Evolutionary conservation across 1,140 invertebrate genomes (phyloP).

Genomic region (Parapsyche elsis): DNA sequence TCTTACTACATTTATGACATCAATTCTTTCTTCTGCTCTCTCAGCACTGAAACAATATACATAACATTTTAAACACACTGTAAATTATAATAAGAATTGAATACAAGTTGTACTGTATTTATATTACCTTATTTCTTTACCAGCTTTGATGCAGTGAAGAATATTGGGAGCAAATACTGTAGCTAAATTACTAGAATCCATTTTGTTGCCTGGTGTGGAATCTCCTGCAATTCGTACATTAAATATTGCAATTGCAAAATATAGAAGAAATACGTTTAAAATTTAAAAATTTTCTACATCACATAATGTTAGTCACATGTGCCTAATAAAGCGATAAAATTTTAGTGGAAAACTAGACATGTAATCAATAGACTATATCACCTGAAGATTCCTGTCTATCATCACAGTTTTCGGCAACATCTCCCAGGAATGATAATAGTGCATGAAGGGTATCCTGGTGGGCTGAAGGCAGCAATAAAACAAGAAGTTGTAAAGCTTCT

Average conservation of each 20-base stretch:
- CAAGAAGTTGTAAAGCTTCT: constrained; percentile 83
- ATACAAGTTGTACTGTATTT: neutral
- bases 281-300: neutral
- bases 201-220: constrained; percentile 86
- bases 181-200: constrained; percentile 91
- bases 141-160: constrained; percentile 78
- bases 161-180: constrained; percentile 95
- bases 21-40: constrained; percentile 82
- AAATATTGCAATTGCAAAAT: constrained; percentile 7
- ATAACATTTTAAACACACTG: constrained; percentile 10
- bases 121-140: constrained; percentile 67
- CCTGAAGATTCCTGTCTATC: constrained; percentile 71
- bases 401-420: constrained; percentile 79
- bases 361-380: constrained; percentile 52
- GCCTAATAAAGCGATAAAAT: constrained; percentile 1
- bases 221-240: constrained; percentile 64
- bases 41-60: constrained; percentile 67
- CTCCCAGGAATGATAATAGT: constrained; percentile 83
- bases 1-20: constrained; percentile 89
- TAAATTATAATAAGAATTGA: neutral
- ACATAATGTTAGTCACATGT: neutral
- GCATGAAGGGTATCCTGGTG: constrained; percentile 90
- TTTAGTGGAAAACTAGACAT: neutral
- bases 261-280: neutral
- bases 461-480: constrained; percentile 84